phyloP scores from a whole-genome alignment of 2,797 vertebrate genomes.

The Sebastiscus albofasciatus region DNA sequence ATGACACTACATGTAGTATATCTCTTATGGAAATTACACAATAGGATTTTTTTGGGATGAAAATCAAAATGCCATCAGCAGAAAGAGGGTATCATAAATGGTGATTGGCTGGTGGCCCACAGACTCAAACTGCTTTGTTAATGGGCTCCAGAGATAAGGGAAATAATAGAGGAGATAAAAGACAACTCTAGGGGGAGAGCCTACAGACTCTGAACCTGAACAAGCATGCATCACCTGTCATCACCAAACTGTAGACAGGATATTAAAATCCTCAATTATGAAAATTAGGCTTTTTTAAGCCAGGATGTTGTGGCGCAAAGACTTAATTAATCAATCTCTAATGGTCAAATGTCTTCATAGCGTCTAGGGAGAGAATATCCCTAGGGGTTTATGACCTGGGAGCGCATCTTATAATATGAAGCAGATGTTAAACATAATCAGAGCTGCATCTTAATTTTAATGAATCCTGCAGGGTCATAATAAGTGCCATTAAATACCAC shows the following conservation, averaged over 20 bases:
- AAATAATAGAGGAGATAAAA: constrained; percentile 48
- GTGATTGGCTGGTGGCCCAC: constrained; percentile 31
- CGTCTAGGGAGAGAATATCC: constrained; percentile 53
- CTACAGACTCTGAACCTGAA: constrained; percentile 24
- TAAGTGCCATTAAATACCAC: constrained; percentile 50
- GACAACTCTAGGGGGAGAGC: constrained; percentile 10
- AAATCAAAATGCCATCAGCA: constrained; percentile 26
- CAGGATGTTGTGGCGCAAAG: constrained; percentile 55
- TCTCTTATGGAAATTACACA: constrained; percentile 10
- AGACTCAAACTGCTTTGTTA: constrained; percentile 19
- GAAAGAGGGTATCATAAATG: constrained; percentile 18
- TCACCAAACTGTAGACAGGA: constrained; percentile 41
- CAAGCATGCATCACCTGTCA: constrained; percentile 56
- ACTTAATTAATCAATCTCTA: constrained; percentile 69
- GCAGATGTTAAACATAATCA: constrained; percentile 72
- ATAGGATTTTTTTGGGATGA: background rate
- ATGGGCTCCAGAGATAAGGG: constrained; percentile 33
- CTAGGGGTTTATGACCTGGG: constrained; percentile 50
- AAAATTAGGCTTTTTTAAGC: constrained; percentile 61
- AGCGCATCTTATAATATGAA: constrained; percentile 60
- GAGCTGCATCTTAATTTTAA: constrained; percentile 71
- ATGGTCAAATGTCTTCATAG: constrained; percentile 58
- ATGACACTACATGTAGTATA: background rate
- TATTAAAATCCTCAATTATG: constrained; percentile 71
- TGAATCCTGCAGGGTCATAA: constrained; percentile 59